phyloP scores from a whole-genome alignment of 2,888 invertebrate species.

The Petrophora chlorosata region DNA sequence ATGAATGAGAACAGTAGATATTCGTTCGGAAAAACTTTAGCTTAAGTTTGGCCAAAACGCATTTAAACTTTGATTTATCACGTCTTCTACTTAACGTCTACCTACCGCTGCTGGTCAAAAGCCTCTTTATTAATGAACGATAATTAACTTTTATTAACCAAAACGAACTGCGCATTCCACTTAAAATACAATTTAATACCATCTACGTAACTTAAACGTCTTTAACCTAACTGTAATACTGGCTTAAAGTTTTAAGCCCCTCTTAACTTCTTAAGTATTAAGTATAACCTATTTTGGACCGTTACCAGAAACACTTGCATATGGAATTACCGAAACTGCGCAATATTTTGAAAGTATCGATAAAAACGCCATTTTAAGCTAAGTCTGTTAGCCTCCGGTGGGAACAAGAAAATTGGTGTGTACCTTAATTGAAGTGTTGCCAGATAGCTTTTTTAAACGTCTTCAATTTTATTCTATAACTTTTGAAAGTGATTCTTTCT shows the following conservation, averaged over 20 bases:
- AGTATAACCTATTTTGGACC: no score
- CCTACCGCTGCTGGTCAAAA: background rate
- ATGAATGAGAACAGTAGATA: no score
- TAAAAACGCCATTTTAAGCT: background rate
- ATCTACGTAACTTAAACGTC: background rate
- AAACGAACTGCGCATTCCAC: background rate
- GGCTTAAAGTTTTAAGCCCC: no score
- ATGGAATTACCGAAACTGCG: no score
- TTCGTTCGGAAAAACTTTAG: no score
- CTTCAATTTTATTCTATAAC: no score
- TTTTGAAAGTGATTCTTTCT: no score
- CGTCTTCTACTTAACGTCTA: background rate
- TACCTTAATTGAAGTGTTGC: background rate
- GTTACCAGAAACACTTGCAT: no score
- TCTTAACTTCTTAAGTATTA: no score
- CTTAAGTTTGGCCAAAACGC: no score
- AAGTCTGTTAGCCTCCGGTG: background rate
- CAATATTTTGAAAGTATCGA: background rate
- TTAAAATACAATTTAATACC: background rate
- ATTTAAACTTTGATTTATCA: background rate
- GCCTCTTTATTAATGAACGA: background rate
- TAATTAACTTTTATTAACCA: background rate
- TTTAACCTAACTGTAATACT: no score
- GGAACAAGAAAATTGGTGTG: background rate
- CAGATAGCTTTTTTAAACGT: no score